Evolutionary conservation across 2,113 vertebrate species (phyloP).

Genomic region (Raphicerus campestris): DNA sequence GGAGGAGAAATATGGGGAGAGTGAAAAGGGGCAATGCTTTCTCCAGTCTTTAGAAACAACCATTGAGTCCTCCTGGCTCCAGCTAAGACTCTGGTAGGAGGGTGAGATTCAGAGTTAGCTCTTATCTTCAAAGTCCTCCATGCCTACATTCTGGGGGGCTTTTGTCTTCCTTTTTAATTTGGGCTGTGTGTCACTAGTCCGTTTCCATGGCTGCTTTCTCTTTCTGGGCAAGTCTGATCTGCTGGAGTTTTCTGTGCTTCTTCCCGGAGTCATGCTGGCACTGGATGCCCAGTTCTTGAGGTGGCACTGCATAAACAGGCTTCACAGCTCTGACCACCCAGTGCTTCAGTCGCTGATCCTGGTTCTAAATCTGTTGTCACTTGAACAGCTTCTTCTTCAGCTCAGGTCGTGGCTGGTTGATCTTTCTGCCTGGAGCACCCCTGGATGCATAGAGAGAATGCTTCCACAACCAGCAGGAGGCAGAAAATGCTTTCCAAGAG

Average conservation of each 20-base stretch:
- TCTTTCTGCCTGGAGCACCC: background rate
- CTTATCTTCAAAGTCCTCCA: constrained; percentile 54
- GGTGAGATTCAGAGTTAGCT: constrained; percentile 1
- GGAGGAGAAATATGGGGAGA: background rate
- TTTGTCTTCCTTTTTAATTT: constrained; percentile 48
- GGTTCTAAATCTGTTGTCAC: background rate
- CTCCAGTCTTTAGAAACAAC: background rate
- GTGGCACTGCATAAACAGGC: background rate
- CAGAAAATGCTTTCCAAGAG: background rate
- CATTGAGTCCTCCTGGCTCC: background rate
- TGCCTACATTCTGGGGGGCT: constrained; percentile 61
- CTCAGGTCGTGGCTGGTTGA: background rate
- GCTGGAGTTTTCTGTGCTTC: constrained; percentile 87
- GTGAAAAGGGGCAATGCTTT: background rate
- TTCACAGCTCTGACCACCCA: background rate
- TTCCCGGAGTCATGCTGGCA: constrained; percentile 90
- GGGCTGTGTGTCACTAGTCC: background rate
- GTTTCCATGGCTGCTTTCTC: constrained; percentile 81
- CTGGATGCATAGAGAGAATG: background rate
- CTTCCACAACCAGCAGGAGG: background rate
- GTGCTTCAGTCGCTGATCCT: background rate
- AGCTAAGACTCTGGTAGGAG: background rate
- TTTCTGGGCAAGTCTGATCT: constrained; percentile 81
- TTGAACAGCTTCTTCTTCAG: background rate
- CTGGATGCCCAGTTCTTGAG: constrained; percentile 79